Conservation (phyloP, 1,140 invertebrate species). For the Ceratina calcarata region DNA sequence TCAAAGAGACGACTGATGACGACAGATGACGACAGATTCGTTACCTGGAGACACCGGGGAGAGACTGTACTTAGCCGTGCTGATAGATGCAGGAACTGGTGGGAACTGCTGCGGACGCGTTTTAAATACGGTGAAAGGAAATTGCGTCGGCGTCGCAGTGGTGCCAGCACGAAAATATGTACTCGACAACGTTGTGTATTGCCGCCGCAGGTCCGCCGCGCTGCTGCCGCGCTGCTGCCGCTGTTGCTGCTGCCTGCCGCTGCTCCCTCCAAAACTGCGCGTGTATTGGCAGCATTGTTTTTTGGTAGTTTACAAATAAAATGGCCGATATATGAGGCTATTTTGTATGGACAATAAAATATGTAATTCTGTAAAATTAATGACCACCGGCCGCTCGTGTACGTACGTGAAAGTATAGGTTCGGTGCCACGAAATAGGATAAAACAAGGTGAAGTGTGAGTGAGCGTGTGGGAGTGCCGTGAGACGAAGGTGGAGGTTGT, state of each 20-base stretch:
- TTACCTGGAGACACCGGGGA: no score
- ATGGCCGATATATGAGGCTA: slow-evolving; percentile 80
- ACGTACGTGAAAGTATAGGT: slow-evolving; percentile 53
- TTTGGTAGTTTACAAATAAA: slow-evolving; percentile 81
- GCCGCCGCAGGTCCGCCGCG: slow-evolving; percentile 26
- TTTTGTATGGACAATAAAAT: slow-evolving; percentile 78
- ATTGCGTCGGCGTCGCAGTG: slow-evolving; percentile 64
- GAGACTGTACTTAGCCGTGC: no score
- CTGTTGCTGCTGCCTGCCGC: slow-evolving; percentile 42
- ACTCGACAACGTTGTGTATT: slow-evolving; percentile 65
- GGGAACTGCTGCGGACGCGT: slow-evolving; percentile 23
- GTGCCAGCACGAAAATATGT: slow-evolving; percentile 69
- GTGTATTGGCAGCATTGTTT: slow-evolving; percentile 77
- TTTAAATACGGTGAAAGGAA: slow-evolving; percentile 69
- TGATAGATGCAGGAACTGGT: not conserved
- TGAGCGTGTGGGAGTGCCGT: slow-evolving; percentile 66
- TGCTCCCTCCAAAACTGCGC: slow-evolving; percentile 76
- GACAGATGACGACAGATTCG: no score
- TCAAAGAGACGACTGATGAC: no score
- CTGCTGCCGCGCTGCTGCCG: no score
- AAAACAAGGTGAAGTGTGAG: slow-evolving; percentile 55
- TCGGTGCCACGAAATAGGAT: slow-evolving; percentile 39
- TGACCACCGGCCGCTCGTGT: slow-evolving; percentile 69
- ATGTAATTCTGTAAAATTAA: slow-evolving; percentile 76
- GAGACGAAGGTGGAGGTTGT: slow-evolving; percentile 71